These are phyloP conservation scores for Ispidina lecontei DNA, from an alignment of 2,797 vertebrate genomes.

Conservation along the genomic window DNA sequence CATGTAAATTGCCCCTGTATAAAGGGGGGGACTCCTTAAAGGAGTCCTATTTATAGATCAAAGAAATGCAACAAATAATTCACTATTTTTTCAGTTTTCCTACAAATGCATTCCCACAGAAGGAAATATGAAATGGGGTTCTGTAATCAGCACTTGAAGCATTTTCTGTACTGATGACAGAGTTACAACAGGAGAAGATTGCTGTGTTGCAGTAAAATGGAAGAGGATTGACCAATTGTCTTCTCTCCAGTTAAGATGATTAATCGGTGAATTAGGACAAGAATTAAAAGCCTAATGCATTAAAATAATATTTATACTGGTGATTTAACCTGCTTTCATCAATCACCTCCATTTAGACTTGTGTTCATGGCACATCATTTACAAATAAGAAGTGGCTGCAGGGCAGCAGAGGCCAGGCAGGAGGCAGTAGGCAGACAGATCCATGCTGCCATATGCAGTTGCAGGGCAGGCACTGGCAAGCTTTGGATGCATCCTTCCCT, in stretches of 20 bases:
- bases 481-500: not conserved
- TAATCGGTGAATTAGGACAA: not conserved
- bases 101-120: not conserved
- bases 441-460: accelerated
- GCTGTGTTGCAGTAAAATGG: not conserved
- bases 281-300: not conserved
- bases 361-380: not conserved
- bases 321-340: not conserved
- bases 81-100: not conserved
- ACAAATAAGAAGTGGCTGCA: not conserved
- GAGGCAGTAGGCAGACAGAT: not conserved
- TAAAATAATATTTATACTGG: not conserved
- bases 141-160: not conserved
- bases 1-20: not conserved
- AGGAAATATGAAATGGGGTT: not conserved
- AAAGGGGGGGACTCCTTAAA: not conserved
- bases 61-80: constrained; percentile 5
- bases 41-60: not conserved
- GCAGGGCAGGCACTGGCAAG: not conserved
- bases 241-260: not conserved
- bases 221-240: not conserved
- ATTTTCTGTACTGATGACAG: not conserved
- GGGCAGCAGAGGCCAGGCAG: not conserved
- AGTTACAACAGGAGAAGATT: not conserved
- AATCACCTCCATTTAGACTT: not conserved